Evolutionary conservation across 2,888 invertebrate genomes (phyloP), one percentile per base, ranked within the genome.

Genomic region (Drosophila percnosoma): DNA sequence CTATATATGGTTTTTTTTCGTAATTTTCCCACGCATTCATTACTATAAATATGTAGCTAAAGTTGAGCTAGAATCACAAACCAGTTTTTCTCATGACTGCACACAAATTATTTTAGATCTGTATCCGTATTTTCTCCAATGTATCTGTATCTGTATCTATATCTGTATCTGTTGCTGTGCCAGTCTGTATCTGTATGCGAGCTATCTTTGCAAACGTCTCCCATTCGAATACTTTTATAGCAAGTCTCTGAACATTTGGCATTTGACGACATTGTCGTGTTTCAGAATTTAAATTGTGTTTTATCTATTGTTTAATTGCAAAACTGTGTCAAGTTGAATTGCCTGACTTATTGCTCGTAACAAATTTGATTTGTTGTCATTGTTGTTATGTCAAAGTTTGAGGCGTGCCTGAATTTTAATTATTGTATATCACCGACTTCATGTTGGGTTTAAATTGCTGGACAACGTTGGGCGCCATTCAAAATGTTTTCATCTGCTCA

Each of bases 11-110:
- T 31, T 63, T 60, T 75, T 63, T 45, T 45, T 15, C 15, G 61
- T 66, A 36, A 76, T 68, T 88, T 85, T 85, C 84, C 84, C 84
- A 85, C 84, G 84, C 84, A 88, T 83, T 84, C 83, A 88, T 83
- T 73, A 78, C 70, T 78, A 83, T 73, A 81, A 76, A 82, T 71
- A 83, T 84, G 76, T 82, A 70, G 73, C 68, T 79, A 66, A 73
- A 71, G 79, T 77, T 73, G 80, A 63, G 45, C 18, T 51, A 63
- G 57, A 65, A 63, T 15, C 68, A 45, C 53, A 67, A 66, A 83
- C 83, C 85, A 73, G 83, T 83, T 83, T 83, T 49, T 57, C 68
- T 38, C 68, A 71, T 62, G 77, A 68, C 62, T 64, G 62, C 64
- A 65, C 68, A 58, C 42, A 67, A 84, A 66, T 70, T 55, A 57